phyloP scores from a whole-genome alignment of 2,888 invertebrate species.

The Xestia c-nigrum region DNA sequence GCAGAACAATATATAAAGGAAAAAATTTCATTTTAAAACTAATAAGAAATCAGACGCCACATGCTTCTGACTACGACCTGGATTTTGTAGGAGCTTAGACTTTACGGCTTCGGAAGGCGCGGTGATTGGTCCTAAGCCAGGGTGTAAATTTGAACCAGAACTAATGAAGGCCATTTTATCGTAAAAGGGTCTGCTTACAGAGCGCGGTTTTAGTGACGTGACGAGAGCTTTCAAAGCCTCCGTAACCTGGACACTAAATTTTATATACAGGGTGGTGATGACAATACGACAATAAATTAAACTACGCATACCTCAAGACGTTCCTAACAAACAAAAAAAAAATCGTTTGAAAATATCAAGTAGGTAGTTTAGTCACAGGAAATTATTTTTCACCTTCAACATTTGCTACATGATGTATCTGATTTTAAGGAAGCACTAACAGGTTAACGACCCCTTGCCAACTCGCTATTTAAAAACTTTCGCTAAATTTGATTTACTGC shows the following conservation, averaged over 20 bases:
- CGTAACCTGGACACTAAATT: not conserved
- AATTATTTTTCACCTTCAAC: too few species aligned
- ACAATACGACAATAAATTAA: too few species aligned
- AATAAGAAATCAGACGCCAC: constrained; percentile 55
- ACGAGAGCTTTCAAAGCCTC: not conserved
- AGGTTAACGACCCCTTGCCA: too few species aligned
- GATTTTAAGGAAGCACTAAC: too few species aligned
- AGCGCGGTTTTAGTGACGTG: not conserved
- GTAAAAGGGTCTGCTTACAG: not conserved
- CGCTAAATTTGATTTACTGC: too few species aligned
- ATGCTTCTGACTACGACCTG: constrained; percentile 52
- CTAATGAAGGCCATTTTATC: constrained; percentile 20
- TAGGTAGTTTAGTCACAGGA: too few species aligned
- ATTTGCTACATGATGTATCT: too few species aligned
- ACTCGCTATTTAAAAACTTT: too few species aligned
- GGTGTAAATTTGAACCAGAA: constrained; percentile 27
- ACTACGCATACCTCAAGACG: too few species aligned
- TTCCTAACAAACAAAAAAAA: too few species aligned
- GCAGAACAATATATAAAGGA: constrained; percentile 10
- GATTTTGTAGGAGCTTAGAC: constrained; percentile 44
- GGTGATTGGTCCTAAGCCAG: constrained; percentile 30
- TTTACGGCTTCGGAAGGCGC: constrained; percentile 38
- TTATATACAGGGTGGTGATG: too few species aligned
- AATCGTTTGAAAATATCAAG: too few species aligned
- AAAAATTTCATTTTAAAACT: constrained; percentile 61